Evolutionary conservation across 2,888 invertebrate genomes (phyloP).

Genomic region (Acleris literana): DNA sequence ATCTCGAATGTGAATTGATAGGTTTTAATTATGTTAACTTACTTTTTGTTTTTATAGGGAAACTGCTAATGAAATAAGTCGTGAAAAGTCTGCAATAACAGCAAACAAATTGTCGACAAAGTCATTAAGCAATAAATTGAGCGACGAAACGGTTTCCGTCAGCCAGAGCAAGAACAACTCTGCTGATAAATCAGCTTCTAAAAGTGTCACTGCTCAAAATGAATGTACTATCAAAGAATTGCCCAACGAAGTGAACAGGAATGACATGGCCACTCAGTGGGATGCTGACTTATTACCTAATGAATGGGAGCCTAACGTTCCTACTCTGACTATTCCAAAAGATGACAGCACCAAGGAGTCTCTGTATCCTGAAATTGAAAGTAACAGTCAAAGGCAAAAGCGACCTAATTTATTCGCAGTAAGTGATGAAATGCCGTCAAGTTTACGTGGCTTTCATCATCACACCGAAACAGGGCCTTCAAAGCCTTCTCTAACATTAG

Average conservation of each 20-base stretch:
- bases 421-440: constrained; percentile 76
- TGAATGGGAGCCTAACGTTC: constrained; percentile 65
- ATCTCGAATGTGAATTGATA: background rate
- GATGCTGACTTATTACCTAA: constrained; percentile 57
- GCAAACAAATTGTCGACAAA: constrained; percentile 53
- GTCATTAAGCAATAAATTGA: constrained; percentile 18
- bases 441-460: constrained; percentile 56
- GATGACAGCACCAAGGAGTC: constrained; percentile 58
- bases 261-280: constrained; percentile 75
- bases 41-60: constrained; percentile 56
- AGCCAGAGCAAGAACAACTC: constrained; percentile 30
- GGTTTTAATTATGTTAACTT: background rate
- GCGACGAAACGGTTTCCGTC: constrained; percentile 9
- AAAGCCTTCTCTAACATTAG: constrained; percentile 65
- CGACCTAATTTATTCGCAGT: constrained; percentile 70
- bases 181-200: constrained; percentile 40
- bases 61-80: constrained; percentile 70
- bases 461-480: constrained; percentile 47
- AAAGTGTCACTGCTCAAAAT: constrained; percentile 38
- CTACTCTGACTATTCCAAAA: constrained; percentile 57
- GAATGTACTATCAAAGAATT: constrained; percentile 39
- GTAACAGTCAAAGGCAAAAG: constrained; percentile 58
- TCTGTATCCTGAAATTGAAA: constrained; percentile 47
- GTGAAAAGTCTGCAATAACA: constrained; percentile 62
- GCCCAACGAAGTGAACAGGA: constrained; percentile 43